phyloP scores from a whole-genome alignment of 2,888 invertebrate genomes.

The Bibio marci region DNA sequence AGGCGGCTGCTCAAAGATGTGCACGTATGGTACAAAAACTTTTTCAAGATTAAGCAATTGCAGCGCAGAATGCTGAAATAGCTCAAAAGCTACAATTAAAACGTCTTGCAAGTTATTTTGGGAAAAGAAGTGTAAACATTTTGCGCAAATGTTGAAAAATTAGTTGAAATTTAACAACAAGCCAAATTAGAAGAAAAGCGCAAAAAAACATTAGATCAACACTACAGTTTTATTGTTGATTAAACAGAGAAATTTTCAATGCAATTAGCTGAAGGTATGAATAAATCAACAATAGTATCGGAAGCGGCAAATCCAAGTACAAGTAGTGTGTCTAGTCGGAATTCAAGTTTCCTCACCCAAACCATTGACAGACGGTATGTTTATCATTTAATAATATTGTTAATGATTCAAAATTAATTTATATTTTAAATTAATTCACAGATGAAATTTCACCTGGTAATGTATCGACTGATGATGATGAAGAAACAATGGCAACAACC shows the following conservation, averaged over 20 bases:
- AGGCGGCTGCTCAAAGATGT: constrained; percentile 83
- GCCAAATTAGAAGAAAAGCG: constrained; percentile 86
- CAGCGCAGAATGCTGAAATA: constrained; percentile 79
- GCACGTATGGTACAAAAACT: constrained; percentile 82
- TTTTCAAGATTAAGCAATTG: constrained; percentile 78
- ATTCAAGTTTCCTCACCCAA: constrained; percentile 33
- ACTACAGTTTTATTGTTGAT: constrained; percentile 93
- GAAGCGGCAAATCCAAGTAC: constrained; percentile 9
- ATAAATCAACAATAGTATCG: constrained; percentile 28
- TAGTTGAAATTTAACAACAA: constrained; percentile 88
- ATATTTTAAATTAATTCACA: constrained; percentile 16
- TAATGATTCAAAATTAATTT: not conserved
- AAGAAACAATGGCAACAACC: constrained; percentile 82
- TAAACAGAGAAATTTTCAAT: constrained; percentile 95
- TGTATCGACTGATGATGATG: constrained; percentile 68
- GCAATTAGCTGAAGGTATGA: constrained; percentile 73
- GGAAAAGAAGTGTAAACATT: constrained; percentile 89
- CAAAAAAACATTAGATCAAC: constrained; percentile 87
- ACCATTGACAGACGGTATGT: constrained; percentile 33
- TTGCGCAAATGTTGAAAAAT: constrained; percentile 93
- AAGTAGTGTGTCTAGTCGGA: constrained; percentile 27
- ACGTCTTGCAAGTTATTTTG: constrained; percentile 72
- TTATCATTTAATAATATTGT: not conserved
- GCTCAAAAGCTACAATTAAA: constrained; percentile 75
- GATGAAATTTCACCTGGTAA: constrained; percentile 73